Conservation (phyloP, 2,113 vertebrate genomes). For the Notiomystis cincta region DNA sequence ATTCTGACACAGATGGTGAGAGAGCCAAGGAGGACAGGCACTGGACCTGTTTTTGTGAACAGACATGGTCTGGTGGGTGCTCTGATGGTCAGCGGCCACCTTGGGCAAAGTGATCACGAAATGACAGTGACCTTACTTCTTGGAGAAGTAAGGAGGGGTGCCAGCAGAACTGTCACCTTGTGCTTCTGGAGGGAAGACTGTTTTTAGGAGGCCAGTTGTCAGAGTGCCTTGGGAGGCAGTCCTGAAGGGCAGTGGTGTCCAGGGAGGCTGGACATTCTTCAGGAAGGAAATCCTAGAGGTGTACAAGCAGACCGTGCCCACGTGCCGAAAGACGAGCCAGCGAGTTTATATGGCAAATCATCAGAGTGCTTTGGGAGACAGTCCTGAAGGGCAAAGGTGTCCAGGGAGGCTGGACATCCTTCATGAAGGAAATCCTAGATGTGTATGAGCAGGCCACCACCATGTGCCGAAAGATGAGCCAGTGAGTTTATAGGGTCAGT, state of each 20-base stretch:
- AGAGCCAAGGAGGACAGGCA: neutral
- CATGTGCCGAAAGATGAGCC: neutral
- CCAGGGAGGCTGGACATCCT: neutral
- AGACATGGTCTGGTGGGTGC: neutral
- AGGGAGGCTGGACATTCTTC: neutral
- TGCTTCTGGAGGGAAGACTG: neutral
- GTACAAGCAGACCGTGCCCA: neutral
- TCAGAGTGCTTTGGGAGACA: neutral
- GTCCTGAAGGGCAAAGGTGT: neutral
- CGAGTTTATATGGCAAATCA: neutral
- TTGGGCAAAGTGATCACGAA: accelerated
- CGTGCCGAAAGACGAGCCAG: neutral
- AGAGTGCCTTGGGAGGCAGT: neutral
- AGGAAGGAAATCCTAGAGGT: neutral
- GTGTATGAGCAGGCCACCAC: neutral
- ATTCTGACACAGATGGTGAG: neutral
- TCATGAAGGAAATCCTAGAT: neutral
- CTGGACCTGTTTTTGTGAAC: neutral
- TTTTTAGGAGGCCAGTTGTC: neutral
- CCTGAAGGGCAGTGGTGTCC: neutral
- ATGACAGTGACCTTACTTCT: neutral
- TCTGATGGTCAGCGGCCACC: neutral
- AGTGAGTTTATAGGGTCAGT: neutral
- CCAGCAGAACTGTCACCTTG: neutral
- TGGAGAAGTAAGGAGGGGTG: neutral